These are phyloP conservation scores for Otocyon megalotis DNA, from an alignment of 2,113 vertebrate genomes.

Conservation along the genomic window DNA sequence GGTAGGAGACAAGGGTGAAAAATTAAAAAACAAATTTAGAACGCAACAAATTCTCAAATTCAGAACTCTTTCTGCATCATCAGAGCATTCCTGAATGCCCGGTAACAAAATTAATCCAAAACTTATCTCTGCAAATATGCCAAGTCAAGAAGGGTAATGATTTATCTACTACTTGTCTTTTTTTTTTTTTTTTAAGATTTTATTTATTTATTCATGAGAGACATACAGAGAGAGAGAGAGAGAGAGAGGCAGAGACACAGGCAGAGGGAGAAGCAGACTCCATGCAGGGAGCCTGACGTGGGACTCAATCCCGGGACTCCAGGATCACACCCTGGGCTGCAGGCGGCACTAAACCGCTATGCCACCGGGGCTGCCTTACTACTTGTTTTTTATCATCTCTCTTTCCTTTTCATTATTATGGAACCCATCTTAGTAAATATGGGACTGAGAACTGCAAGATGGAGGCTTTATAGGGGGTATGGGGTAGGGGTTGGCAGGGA, in stretches of 20 bases:
- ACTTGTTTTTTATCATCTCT: not conserved
- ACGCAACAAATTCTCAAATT: slow-evolving; percentile 48
- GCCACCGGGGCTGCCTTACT: too few species aligned
- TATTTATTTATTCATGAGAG: too few species aligned
- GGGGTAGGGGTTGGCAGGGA: not conserved
- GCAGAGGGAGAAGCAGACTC: too few species aligned
- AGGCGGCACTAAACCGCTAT: too few species aligned
- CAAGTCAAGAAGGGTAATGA: not conserved
- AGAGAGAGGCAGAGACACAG: too few species aligned
- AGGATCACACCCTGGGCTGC: too few species aligned
- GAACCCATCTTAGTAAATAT: not conserved
- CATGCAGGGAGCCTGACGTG: too few species aligned
- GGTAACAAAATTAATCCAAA: not conserved
- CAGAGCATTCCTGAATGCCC: not conserved
- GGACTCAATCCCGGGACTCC: too few species aligned
- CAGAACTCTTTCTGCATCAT: not conserved
- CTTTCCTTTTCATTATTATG: slow-evolving; percentile 22
- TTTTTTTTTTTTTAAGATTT: not conserved
- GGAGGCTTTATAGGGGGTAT: not conserved
- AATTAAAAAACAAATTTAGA: slow-evolving; percentile 57
- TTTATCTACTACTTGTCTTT: not conserved
- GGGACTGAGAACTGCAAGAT: not conserved
- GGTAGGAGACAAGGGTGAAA: slow-evolving; percentile 4
- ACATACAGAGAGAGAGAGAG: too few species aligned
- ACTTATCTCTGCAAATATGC: not conserved